Evolutionary conservation across 1,140 invertebrate genomes (phyloP).

Genomic region (Chymomyza costata): DNA sequence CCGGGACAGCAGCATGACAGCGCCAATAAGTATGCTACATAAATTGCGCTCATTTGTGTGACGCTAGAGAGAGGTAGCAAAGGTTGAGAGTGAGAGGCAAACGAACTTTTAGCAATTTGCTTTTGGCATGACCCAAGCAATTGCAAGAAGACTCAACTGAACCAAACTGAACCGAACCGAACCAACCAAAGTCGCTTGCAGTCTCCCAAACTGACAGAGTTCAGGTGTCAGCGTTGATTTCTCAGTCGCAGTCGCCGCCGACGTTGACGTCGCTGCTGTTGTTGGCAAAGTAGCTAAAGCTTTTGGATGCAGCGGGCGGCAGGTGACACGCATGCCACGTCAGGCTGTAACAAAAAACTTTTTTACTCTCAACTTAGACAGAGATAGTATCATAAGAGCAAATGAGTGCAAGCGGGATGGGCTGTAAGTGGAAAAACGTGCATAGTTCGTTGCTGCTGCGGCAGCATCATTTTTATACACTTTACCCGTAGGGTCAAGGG

Average conservation of each 20-base stretch:
- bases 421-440: too few species aligned
- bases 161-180: not conserved
- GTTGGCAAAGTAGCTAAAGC: not conserved
- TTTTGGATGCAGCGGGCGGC: not conserved
- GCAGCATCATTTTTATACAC: too few species aligned
- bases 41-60: constrained; percentile 44
- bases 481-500: too few species aligned
- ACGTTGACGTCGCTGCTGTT: not conserved
- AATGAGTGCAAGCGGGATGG: too few species aligned
- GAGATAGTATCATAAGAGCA: too few species aligned
- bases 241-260: constrained; percentile 1
- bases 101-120: constrained; percentile 47
- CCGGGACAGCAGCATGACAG: too few species aligned
- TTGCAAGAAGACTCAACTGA: constrained; percentile 20
- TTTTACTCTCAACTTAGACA: too few species aligned
- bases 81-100: constrained; percentile 4
- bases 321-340: too few species aligned
- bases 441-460: too few species aligned
- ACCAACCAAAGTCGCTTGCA: too few species aligned
- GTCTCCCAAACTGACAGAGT: not conserved
- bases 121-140: constrained; percentile 38
- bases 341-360: too few species aligned
- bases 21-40: constrained; percentile 44
- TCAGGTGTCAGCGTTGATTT: constrained; percentile 38
- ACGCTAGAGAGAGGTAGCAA: too few species aligned